A percentile compares a stretch with the other conserved stretches of the same genome.
Evolutionary conservation across 2,888 invertebrate genomes (phyloP).

Genomic region (Calameuta filiformis): DNA sequence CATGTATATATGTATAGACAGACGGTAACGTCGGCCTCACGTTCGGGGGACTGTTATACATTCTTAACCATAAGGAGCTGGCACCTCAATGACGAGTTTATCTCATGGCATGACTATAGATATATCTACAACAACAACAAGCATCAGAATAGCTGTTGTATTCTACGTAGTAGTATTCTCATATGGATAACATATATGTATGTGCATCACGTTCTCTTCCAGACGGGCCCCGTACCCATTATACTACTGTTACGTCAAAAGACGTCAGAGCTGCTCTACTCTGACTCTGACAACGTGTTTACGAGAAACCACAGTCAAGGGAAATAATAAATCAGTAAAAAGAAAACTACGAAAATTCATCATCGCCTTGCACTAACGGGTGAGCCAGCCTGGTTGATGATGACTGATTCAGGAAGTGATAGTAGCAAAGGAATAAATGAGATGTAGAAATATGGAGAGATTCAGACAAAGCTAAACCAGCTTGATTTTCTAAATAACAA

Average conservation of each 20-base stretch:
- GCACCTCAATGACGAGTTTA: not conserved
- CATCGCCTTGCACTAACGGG: not conserved
- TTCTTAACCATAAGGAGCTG: not conserved
- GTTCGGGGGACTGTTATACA: not conserved
- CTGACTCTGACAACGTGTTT: not conserved
- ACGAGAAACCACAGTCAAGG: not conserved
- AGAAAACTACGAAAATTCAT: not conserved
- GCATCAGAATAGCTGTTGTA: not conserved
- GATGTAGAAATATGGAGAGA: not conserved
- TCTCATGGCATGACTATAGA: not conserved
- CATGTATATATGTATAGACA: not conserved
- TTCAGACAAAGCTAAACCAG: not conserved
- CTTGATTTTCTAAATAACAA: not conserved
- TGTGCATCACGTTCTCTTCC: conserved; percentile 28
- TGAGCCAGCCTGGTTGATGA: not conserved
- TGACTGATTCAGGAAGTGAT: not conserved
- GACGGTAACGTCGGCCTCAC: not conserved
- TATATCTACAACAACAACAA: not conserved
- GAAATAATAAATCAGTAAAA: not conserved
- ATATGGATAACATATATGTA: conserved; percentile 12
- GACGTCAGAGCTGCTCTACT: conserved; percentile 28
- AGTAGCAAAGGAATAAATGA: not conserved
- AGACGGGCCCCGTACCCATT: conserved; percentile 5
- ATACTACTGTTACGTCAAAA: conserved; percentile 33
- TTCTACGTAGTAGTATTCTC: not conserved